A percentile compares a stretch with the other conserved stretches of the same genome.
Conservation (phyloP, 2,797 vertebrate species). For the Scomberomorus guttatus region DNA sequence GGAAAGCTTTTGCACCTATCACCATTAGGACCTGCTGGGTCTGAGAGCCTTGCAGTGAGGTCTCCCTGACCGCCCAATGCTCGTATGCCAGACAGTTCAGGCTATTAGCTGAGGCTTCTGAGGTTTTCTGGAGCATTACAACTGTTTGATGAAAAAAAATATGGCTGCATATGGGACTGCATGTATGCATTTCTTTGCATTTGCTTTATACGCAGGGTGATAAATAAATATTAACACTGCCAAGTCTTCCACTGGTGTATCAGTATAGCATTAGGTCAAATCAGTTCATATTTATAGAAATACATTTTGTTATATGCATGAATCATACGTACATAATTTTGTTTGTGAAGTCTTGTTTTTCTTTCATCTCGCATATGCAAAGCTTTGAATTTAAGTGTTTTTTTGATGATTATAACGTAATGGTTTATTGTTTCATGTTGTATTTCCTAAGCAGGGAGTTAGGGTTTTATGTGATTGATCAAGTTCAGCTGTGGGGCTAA, state of each 20-base stretch:
- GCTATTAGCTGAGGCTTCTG: conserved; percentile 67
- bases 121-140: conserved; percentile 56
- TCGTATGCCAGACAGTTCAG: conserved; percentile 60
- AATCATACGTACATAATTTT: conserved; percentile 40
- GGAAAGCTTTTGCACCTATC: conserved; percentile 66
- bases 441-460: conserved; percentile 28
- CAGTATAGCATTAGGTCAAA: conserved; percentile 32
- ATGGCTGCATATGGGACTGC: conserved; percentile 34
- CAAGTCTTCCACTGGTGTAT: conserved; percentile 35
- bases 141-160: not conserved
- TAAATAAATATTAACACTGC: conserved; percentile 24
- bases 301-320: conserved; percentile 36
- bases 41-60: conserved; percentile 52
- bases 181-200: conserved; percentile 15
- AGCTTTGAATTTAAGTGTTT: conserved; percentile 25
- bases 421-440: conserved; percentile 58
- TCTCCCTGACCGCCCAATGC: conserved; percentile 49
- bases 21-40: conserved; percentile 25
- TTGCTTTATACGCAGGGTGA: conserved; percentile 34
- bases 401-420: conserved; percentile 32
- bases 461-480: conserved; percentile 48
- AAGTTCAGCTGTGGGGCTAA: conserved; percentile 51
- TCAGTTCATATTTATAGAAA: conserved; percentile 48
- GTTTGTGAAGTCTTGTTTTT: conserved; percentile 17
- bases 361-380: conserved; percentile 26